Evolutionary conservation across 1,140 invertebrate species (phyloP).

Genomic region (Dendrolimus kikuchii): DNA sequence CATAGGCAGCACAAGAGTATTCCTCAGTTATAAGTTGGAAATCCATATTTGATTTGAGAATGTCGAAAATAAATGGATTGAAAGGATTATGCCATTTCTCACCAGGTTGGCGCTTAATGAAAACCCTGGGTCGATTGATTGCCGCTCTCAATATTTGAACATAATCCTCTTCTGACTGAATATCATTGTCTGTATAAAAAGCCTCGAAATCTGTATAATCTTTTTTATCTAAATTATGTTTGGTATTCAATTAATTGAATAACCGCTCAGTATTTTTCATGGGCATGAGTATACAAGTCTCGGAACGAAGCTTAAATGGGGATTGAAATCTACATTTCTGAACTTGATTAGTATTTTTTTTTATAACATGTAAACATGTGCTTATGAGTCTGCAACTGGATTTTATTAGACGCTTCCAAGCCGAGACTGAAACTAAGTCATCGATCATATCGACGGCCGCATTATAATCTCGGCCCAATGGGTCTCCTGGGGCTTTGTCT

Average conservation of each 20-base stretch:
- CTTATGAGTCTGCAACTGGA: constrained; percentile 17
- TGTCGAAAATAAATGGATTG: constrained; percentile 7
- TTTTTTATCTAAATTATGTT: constrained; percentile 12
- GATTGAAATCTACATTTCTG: constrained; percentile 6
- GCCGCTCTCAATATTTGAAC: constrained; percentile 3
- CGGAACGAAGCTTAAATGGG: constrained; percentile 4
- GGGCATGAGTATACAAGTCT: constrained; percentile 5
- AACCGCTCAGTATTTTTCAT: constrained; percentile 2
- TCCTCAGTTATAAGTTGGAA: constrained; percentile 42
- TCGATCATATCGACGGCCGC: constrained; percentile 14
- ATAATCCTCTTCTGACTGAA: constrained; percentile 8
- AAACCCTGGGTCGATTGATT: constrained; percentile 6
- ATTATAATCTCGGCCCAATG: constrained; percentile 10
- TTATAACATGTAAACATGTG: constrained; percentile 22
- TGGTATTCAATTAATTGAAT: constrained; percentile 13
- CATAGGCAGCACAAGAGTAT: constrained; percentile 39
- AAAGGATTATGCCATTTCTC: constrained; percentile 9
- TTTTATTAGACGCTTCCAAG: constrained; percentile 19
- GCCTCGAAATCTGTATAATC: constrained; percentile 15
- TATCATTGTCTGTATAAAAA: constrained; percentile 20
- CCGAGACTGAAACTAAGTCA: constrained; percentile 20
- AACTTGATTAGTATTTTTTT: constrained; percentile 7
- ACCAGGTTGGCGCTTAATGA: constrained; percentile 6
- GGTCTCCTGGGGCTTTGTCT: constrained; percentile 13
- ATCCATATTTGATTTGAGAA: constrained; percentile 34